Evolutionary conservation across 1,140 invertebrate species (phyloP), one percentile per base, ranked within the genome.

Genomic region (Conus ventricosus): DNA sequence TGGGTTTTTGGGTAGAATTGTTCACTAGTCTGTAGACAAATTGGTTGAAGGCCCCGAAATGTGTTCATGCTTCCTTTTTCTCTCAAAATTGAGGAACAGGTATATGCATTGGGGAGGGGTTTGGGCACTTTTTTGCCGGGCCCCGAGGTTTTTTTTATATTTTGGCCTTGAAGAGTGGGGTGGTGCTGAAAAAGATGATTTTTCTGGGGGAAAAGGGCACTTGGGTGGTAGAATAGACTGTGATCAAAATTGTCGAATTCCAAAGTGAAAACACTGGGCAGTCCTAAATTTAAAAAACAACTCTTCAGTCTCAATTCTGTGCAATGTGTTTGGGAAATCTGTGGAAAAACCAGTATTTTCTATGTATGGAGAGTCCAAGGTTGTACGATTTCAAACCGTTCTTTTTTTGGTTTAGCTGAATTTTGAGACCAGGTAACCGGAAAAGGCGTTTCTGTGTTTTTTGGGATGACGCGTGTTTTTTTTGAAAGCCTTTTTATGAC

Each of bases 181-280:
- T 5, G 27, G 4, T 81, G 27, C 25, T 81, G 78, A 11, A 20
- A 39, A 17, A n/a, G 78, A 81, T 7, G 15, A 17, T 10, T 51
- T 39, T 51, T 83, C 6, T 53, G 51, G 55, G 54, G 81, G 25
- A 83, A 83, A 6, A 53, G 20, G 6, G 8, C 53, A 7, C 25
- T 53, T 55, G 81, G 55, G 81, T 83, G 10, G 81, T 55, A 7
- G 81, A 55, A 23, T 55, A 4, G 81, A 83, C 55, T 83, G 81
- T 83, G 81, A 53, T 83, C 53, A 7, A 83, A 7, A 20, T 83
- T 83, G 81, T 83, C 81, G 3, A 83, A 25, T 25, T 55, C 53
- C 53, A 23, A 25, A 20, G 81, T 83, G 8, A 83, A 83, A 5
- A 83, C 20, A n/a, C 15, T 4, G 13, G 15, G 5, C 51, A 83